Conservation (phyloP, 1,140 invertebrate genomes). For the Rhyacophila brunnea region DNA sequence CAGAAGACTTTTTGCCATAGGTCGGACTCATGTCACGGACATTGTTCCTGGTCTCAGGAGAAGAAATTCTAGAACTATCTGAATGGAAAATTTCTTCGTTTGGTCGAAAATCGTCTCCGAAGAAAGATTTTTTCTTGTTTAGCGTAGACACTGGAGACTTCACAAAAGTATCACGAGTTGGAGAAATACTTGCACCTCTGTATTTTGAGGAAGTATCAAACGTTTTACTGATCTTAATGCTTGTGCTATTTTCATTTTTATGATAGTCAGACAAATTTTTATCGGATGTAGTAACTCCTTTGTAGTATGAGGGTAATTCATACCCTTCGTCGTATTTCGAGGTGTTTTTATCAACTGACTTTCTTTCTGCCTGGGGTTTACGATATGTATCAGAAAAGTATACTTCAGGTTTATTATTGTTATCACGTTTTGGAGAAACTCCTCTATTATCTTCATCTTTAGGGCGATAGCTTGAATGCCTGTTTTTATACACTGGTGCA, state of each 20-base stretch:
- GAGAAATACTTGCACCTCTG: neutral
- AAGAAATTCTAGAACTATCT: neutral
- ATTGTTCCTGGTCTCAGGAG: neutral
- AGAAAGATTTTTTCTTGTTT: slow-evolving; percentile 2
- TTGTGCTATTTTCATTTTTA: neutral
- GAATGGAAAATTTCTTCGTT: slow-evolving; percentile 8
- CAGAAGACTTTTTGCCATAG: slow-evolving; percentile 4
- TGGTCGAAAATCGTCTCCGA: neutral
- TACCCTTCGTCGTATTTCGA: neutral
- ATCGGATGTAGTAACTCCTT: neutral
- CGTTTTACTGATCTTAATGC: too few relatives aligned
- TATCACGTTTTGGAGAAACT: neutral
- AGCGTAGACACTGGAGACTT: neutral
- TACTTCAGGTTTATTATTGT: slow-evolving; percentile 10
- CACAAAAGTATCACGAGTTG: neutral
- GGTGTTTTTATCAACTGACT: neutral
- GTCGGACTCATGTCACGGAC: neutral
- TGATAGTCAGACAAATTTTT: neutral
- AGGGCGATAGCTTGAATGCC: neutral
- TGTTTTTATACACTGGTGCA: slow-evolving; percentile 18
- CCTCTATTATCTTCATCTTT: neutral
- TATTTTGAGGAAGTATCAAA: neutral
- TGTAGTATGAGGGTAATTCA: neutral
- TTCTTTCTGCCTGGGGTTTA: neutral
- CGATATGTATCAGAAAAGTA: slow-evolving; percentile 12